Base-by-base conservation (phyloP, 1,140 invertebrate genomes). In the Drosophila prosaltans region DNA sequence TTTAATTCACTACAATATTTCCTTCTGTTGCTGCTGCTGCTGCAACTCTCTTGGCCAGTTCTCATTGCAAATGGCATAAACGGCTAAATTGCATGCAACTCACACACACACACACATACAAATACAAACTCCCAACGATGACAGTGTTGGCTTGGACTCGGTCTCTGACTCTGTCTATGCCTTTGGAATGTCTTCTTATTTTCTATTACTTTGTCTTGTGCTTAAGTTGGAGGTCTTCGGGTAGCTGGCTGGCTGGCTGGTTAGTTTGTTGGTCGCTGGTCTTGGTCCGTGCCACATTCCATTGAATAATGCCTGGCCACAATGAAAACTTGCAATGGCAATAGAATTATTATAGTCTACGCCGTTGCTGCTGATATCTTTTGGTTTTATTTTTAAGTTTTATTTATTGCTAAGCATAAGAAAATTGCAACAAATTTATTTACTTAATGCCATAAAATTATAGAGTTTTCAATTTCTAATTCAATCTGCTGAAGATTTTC, bases 1-100 rank as follows among this genome's bases (percentile, higher is more conserved):
- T 88, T 88, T 88, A 89, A 88, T 88, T 88, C 84, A 89, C 76
- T 84, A 69, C 80, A 89, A 89, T 88, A 82, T 82, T 80, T 86
- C 75, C 72, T 74, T 32, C 45, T 51, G 45, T 51, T 70, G 62
- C 69, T 63, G 63, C 65, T 63, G 63, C 65, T 26, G 39, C 41
- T 16, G 16, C 16, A 54, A 39, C 40, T 43, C 61, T 48, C 67
- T 64, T 62, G 62, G 61, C 65, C 65, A 72, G 69, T 65, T 74
- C 63, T 72, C 65, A 72, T 76, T 78, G 59, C 72, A 75, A 74
- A 75, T 78, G 78, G 72, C 72, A 72, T 81, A 82, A 81, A 69
- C 65, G 71, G 66, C 74, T 57, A 69, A 48, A 86, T 80, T 75
- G 82, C 76, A 79, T 78, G 64, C 74, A 78, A 85, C 75, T 69